Evolutionary conservation across 2,888 invertebrate species (phyloP).

Genomic region (Molanna angustata): DNA sequence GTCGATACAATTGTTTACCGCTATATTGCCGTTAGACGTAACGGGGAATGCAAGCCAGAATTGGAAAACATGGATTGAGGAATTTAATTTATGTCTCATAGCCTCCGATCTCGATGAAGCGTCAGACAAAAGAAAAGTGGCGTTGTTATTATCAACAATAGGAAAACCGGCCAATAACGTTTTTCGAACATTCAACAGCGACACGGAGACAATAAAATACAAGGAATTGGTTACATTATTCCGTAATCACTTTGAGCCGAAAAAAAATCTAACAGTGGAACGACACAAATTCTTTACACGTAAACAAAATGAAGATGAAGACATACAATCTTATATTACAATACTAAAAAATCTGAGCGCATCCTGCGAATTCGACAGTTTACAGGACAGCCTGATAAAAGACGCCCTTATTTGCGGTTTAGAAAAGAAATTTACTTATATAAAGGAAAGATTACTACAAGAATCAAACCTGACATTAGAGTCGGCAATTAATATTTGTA

Average conservation of each 20-base stretch:
- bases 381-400: neutral
- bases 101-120: neutral
- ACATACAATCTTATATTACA: neutral
- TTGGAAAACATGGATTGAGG: constrained; percentile 1
- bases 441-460: neutral
- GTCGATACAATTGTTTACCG: neutral
- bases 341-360: neutral
- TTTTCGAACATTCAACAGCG: neutral
- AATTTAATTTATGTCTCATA: neutral
- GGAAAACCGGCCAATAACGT: neutral
- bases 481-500: neutral
- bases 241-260: neutral
- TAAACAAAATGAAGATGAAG: neutral
- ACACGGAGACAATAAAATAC: neutral
- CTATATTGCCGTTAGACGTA: neutral
- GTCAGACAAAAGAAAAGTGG: neutral
- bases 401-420: neutral
- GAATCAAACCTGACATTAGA: neutral
- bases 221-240: neutral
- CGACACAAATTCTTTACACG: neutral
- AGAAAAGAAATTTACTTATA: neutral
- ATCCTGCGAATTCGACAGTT: neutral
- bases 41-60: neutral
- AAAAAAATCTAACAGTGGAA: neutral
- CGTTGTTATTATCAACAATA: neutral